These are phyloP conservation scores for Sisyra terminalis DNA, from an alignment of 2,888 invertebrate species.

Conservation along the genomic window DNA sequence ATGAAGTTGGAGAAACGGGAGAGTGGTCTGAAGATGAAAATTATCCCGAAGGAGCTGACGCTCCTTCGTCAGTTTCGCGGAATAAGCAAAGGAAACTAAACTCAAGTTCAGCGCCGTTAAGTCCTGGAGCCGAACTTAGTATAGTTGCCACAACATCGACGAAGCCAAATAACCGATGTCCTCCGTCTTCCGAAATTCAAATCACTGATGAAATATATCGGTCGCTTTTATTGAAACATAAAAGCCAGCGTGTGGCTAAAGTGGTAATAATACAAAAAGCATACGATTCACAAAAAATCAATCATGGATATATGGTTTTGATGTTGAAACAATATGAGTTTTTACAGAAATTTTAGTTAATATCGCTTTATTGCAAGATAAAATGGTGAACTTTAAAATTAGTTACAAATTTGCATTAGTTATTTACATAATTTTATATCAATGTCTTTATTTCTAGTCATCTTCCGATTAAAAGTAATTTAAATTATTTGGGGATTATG, in stretches of 20 bases:
- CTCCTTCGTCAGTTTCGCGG: not conserved
- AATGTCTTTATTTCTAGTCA: no score
- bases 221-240: slow-evolving; percentile 52
- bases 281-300: no score
- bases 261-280: slow-evolving; percentile 32
- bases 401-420: no score
- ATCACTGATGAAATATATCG: slow-evolving; percentile 47
- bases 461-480: no score
- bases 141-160: slow-evolving; percentile 29
- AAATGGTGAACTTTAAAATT: no score
- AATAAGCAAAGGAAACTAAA: slow-evolving; percentile 3
- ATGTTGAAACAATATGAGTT: no score
- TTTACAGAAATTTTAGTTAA: no score
- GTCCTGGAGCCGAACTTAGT: slow-evolving; percentile 22
- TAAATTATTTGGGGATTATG: no score
- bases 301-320: no score
- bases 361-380: no score
- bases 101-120: slow-evolving; percentile 2
- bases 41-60: slow-evolving; percentile 42
- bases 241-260: slow-evolving; percentile 48
- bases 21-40: slow-evolving; percentile 59
- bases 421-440: no score
- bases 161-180: slow-evolving; percentile 12
- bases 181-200: slow-evolving; percentile 26
- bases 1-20: slow-evolving; percentile 49